Evolutionary conservation across 2,888 invertebrate genomes (phyloP).

Genomic region (Chloromyia formosa): DNA sequence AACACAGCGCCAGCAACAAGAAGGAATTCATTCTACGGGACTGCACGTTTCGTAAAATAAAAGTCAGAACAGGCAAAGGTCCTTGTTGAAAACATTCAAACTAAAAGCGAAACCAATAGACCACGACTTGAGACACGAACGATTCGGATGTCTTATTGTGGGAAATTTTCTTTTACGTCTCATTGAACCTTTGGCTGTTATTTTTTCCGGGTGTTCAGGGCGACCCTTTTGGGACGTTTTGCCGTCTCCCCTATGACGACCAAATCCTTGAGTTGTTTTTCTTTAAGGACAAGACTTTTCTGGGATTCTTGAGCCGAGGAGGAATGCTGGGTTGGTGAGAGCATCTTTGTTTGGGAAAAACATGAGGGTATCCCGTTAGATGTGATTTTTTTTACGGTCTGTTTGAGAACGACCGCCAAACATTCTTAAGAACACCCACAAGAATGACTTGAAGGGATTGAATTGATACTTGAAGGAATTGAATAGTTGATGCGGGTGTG

Average conservation of each 20-base stretch:
- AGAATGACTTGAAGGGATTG: not conserved
- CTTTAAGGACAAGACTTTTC: not conserved
- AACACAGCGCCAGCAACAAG: no score
- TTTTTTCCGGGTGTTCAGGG: not conserved
- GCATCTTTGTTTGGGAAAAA: not conserved
- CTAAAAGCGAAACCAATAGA: slow-evolving; percentile 10
- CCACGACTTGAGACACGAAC: slow-evolving; percentile 36
- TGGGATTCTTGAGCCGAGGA: not conserved
- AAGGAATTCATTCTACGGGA: no score
- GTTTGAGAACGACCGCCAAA: not conserved
- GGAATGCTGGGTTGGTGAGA: no score
- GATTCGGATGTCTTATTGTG: slow-evolving; percentile 46
- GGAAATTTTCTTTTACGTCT: slow-evolving; percentile 50
- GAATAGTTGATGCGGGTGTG: not conserved
- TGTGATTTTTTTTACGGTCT: not conserved
- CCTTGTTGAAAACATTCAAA: no score
- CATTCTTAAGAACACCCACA: not conserved
- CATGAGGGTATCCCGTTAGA: not conserved
- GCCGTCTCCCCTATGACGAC: no score
- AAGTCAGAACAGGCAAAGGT: no score
- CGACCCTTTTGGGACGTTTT: no score
- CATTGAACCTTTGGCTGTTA: slow-evolving; percentile 40
- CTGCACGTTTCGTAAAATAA: no score
- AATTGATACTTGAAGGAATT: slow-evolving; percentile 20
- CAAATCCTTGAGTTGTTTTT: not conserved